Evolutionary conservation across 2,888 invertebrate genomes (phyloP).

Genomic region (Mesorhabditis spiculigera): DNA sequence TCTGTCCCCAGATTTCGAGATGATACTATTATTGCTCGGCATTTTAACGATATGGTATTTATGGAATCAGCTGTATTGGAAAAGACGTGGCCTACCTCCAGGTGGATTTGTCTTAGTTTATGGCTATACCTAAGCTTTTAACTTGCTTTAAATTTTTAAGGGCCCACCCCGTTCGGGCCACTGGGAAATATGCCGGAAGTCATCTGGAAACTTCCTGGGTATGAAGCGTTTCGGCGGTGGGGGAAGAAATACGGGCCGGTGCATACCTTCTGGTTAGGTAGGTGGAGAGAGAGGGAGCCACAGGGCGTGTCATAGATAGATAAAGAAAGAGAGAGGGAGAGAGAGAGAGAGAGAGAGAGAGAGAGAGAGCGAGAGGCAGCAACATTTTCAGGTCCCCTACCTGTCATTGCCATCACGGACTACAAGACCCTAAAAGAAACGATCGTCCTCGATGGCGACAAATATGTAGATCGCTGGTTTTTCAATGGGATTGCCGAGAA

Average conservation of each 20-base stretch:
- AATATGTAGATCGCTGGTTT: conserved; percentile 21
- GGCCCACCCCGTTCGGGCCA: neutral
- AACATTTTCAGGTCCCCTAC: conserved; percentile 17
- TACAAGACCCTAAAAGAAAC: conserved; percentile 25
- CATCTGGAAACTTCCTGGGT: neutral
- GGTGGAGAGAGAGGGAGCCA: too few species aligned
- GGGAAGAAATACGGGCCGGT: conserved; percentile 1
- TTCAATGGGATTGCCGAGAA: conserved; percentile 14
- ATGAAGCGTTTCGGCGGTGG: conserved; percentile 1
- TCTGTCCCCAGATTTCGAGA: too few species aligned
- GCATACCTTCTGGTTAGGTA: conserved; percentile 3
- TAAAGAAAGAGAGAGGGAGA: too few species aligned
- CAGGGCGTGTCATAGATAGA: too few species aligned
- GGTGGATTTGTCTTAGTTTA: too few species aligned
- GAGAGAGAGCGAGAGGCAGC: neutral
- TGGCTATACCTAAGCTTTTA: too few species aligned
- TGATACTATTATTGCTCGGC: too few species aligned
- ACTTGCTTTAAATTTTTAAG: neutral
- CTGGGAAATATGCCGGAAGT: neutral
- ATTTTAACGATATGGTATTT: too few species aligned
- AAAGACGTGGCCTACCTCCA: too few species aligned
- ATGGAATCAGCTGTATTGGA: too few species aligned
- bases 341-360: too few species aligned
- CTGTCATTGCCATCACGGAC: conserved; percentile 19
- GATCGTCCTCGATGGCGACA: conserved; percentile 28